Percentiles rank a stretch among this genome's conserved stretches.
Evolutionary conservation across 2,797 vertebrate species (phyloP).

Genomic region (Malacoctenus gilli): DNA sequence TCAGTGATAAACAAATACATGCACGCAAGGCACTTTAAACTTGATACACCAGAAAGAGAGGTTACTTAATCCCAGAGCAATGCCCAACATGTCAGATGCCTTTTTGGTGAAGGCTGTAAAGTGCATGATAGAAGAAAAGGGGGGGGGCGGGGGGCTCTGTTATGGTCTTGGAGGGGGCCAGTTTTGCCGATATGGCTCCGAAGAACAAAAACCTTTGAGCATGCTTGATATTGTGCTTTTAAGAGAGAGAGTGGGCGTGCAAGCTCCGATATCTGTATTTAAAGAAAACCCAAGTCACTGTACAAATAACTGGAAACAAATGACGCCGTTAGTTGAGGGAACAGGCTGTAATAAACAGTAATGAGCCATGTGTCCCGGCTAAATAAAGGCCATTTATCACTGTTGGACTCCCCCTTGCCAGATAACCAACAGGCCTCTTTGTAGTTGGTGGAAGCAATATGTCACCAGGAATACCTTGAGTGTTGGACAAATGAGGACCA

Average conservation of each 20-base stretch:
- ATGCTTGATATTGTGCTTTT: conserved; percentile 5
- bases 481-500: conserved; percentile 42
- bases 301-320: conserved; percentile 65
- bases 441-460: conserved; percentile 62
- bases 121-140: not conserved
- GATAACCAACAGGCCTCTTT: conserved; percentile 47
- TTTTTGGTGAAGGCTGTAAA: conserved; percentile 17
- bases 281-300: conserved; percentile 44
- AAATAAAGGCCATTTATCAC: conserved; percentile 69
- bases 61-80: no score
- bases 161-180: conserved; percentile 36
- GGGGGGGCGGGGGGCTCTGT: conserved; percentile 41
- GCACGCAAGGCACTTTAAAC: no score
- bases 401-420: conserved; percentile 8
- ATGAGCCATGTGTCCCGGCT: conserved; percentile 65
- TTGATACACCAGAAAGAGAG: conserved; percentile 29
- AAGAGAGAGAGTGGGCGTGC: conserved; percentile 8
- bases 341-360: conserved; percentile 61
- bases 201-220: no score
- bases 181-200: no score
- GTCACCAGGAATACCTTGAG: conserved; percentile 58
- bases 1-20: no score
- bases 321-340: conserved; percentile 51
- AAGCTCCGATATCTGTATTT: conserved; percentile 45
- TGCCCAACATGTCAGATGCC: conserved; percentile 7